A percentile compares a stretch with the other conserved stretches of the same genome.
phyloP scores from a whole-genome alignment of 2,888 invertebrate genomes.

The Xestia rhomboidea region DNA sequence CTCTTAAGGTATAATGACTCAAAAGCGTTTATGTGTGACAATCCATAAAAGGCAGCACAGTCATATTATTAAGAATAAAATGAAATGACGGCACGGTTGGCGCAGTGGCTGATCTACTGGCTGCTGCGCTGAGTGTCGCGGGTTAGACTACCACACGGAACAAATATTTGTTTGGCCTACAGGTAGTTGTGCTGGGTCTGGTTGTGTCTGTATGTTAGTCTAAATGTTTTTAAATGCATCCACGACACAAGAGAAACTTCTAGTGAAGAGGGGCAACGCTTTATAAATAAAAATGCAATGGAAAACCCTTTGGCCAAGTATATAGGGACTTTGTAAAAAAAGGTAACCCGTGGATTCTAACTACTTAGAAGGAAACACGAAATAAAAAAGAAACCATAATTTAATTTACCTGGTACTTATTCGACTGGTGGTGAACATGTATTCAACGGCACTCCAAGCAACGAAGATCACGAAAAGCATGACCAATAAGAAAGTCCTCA shows the following conservation, averaged over 20 bases:
- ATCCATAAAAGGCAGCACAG: background rate
- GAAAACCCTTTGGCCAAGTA: background rate
- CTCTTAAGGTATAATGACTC: background rate
- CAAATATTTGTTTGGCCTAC: too few relatives aligned
- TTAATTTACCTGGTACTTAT: conserved; percentile 79
- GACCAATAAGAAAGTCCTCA: conserved; percentile 72
- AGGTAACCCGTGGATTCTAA: background rate
- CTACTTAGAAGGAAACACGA: too few relatives aligned
- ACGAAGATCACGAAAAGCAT: conserved; percentile 76
- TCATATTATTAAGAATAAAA: too few relatives aligned
- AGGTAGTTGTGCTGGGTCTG: too few relatives aligned
- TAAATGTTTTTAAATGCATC: too few relatives aligned
- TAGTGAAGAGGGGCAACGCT: too few relatives aligned
- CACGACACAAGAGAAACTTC: too few relatives aligned
- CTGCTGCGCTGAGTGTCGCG: too few relatives aligned
- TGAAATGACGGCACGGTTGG: too few relatives aligned
- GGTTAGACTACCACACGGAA: too few relatives aligned
- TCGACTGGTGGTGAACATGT: conserved; percentile 82
- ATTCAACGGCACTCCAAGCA: conserved; percentile 81
- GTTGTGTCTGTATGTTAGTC: too few relatives aligned
- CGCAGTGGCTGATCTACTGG: too few relatives aligned
- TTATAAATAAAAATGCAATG: background rate
- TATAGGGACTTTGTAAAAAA: background rate
- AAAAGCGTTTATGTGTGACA: background rate
- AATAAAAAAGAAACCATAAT: background rate